phyloP scores from a whole-genome alignment of 2,797 vertebrate species.

The Paedocypris micromegethes region DNA sequence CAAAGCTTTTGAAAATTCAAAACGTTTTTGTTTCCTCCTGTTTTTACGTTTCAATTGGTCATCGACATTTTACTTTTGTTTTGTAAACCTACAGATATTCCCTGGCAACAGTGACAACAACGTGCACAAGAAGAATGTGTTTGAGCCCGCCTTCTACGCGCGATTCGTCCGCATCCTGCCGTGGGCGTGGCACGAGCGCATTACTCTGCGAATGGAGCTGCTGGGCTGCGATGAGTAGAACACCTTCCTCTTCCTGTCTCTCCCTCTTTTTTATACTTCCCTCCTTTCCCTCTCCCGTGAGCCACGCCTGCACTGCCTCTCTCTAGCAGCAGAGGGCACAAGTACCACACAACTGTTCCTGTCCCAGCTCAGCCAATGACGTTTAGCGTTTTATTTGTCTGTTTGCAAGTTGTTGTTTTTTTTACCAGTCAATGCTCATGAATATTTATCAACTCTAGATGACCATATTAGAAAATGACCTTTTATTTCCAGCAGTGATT shows the following conservation, averaged over 20 bases:
- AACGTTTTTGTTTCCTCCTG: slow-evolving; percentile 9
- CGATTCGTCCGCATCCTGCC: slow-evolving; percentile 85
- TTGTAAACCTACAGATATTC: slow-evolving; percentile 74
- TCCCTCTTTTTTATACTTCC: slow-evolving; percentile 6
- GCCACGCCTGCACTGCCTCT: slow-evolving; percentile 67
- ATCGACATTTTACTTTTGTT: slow-evolving; percentile 51
- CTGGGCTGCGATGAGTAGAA: slow-evolving; percentile 82
- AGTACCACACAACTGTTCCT: slow-evolving; percentile 49
- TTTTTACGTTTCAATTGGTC: slow-evolving; percentile 16
- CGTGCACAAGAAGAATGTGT: slow-evolving; percentile 89
- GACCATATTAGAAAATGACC: neutral
- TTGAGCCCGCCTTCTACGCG: slow-evolving; percentile 74
- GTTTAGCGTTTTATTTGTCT: slow-evolving; percentile 7
- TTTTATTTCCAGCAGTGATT: no score
- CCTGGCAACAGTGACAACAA: slow-evolving; percentile 90
- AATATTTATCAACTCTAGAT: neutral
- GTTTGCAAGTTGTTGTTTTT: no score
- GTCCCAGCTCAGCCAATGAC: neutral
- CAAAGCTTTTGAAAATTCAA: no score
- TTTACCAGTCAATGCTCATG: slow-evolving; percentile 1
- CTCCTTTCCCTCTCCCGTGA: slow-evolving; percentile 40
- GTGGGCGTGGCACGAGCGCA: slow-evolving; percentile 88
- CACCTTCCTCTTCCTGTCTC: neutral
- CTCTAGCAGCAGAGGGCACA: slow-evolving; percentile 63
- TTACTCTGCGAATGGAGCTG: slow-evolving; percentile 91